Base-by-base conservation (phyloP, 2,888 invertebrate species). In the Perdita meconis region DNA sequence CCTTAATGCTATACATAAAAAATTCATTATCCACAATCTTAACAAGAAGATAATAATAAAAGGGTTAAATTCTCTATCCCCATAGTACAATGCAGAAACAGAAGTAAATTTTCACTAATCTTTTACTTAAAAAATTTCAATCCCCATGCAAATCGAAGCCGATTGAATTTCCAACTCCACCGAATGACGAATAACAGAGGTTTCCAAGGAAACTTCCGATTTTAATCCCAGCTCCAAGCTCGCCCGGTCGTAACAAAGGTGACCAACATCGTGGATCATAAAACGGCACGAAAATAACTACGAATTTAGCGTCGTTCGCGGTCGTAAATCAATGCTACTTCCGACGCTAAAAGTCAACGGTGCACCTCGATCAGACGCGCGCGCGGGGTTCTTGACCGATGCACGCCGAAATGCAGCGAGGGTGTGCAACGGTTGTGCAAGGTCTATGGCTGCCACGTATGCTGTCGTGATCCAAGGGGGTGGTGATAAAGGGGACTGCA, bases 321-420 rank as follows among this genome's bases (percentile, higher is more conserved):
- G 55, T 34, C 51, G 79, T 80, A 80, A 80, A 80, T 80, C 73
- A 64, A 38, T 1, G n/a, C 16, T 24, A 64, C 67, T 79, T 80
- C 80, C 75, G 80, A 79, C 79, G 70, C 71, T 64, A 71, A 80
- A 68, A 71, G 70, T 80, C 74, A 61, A 38, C 16, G 10, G 65
- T 68, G 61, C 34, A 69, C 60, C 75, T 67, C 74, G 80, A 70
- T 68, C 63, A 60, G 36, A 56, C 42, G 44, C 40, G 30, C 13
- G 42, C 2, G 19, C 34, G 38, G 51, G 64, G 79, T 71, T 71
- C 70, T 76, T 76, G 80, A 75, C 79, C 79, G 75, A 44, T 61
- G 40, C 53, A 40, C 53, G 66, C 63, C 63, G 63, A 67, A 55
- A 71, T n/a, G 47, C 10, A n/a, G 40, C 42, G 40, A 65, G 68